Base-by-base conservation (phyloP, 2,113 vertebrate species). In the Oxygymnocypris stewartii region DNA sequence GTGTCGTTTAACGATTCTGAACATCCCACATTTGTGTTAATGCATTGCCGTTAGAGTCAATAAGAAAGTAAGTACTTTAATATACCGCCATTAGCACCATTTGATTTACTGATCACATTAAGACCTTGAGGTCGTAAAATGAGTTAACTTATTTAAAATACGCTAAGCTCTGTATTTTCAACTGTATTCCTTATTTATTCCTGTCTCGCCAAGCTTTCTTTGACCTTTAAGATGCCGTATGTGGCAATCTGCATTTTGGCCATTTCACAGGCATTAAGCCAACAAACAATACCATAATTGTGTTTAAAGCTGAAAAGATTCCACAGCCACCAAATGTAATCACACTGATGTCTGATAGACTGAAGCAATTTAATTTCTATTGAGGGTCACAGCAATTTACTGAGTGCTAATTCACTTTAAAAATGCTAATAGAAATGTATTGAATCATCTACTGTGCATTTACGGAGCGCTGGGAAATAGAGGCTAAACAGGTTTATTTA, bases 311-410 rank as follows among this genome's bases (percentile, higher is more conserved):
- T 85, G 74, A 84, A 88, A 88, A 88, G 85, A 87, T 83, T 83
- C 86, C 85, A 84, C 82, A 90, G 92, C 90, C 92, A 93, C 92
- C 92, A 93, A 94, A 94, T 93, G 91, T 96, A 96, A 96, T 96
- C 95, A 92, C 94, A 88, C 89, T 95, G 96, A 96, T 96, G 93
- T 67, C 94, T 94, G 96, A 96, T 96, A 96, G 94, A 90, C 89
- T 94, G 94, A 95, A 96, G 95, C 96, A 95, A 96, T 97, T 96
- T 97, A 95, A 96, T 96, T 96, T 96, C 96, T 96, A 92, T 96
- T 94, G 94, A 90, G 88, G 91, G 90, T 91, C 91, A 90, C 87
- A 90, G 90, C 94, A 94, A 91, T 95, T 95, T 94, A 94, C 92
- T 90, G 91, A 94, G 93, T 92, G 92, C 88, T 94, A 93, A 84